phyloP scores from a whole-genome alignment of 2,113 vertebrate species.

The Hemiscyllium ocellatum region DNA sequence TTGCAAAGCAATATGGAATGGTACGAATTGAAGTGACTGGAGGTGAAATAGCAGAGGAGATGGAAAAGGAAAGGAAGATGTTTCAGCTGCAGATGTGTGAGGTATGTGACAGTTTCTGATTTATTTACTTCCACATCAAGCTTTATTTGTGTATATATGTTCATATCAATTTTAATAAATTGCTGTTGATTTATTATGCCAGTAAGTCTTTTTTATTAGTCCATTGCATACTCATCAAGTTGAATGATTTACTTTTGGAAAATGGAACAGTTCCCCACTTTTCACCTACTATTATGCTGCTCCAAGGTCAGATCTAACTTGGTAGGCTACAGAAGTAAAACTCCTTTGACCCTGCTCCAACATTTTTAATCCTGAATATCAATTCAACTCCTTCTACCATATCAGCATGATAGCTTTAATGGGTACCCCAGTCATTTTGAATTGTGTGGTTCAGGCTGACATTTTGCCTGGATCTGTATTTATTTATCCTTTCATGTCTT shows the following conservation, averaged over 20 bases:
- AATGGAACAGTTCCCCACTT: neutral
- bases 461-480: neutral
- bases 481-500: too few species aligned
- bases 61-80: slow-evolving; percentile 60
- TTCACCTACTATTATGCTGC: neutral
- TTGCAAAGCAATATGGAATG: slow-evolving; percentile 59
- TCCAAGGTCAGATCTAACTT: neutral
- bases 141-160: neutral
- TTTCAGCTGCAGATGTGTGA: slow-evolving; percentile 64
- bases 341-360: neutral
- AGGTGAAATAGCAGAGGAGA: slow-evolving; percentile 58
- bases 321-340: neutral
- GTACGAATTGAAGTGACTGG: slow-evolving; percentile 54
- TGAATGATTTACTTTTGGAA: neutral
- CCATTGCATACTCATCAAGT: neutral
- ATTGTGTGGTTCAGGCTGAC: neutral
- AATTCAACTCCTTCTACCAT: neutral
- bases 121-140: neutral
- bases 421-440: neutral
- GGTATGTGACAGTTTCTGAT: slow-evolving; percentile 44
- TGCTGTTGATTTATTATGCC: neutral
- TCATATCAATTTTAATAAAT: neutral
- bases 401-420: neutral
- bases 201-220: neutral
- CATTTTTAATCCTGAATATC: neutral